phyloP scores from a whole-genome alignment of 2,888 invertebrate genomes.

The Drosophila falleni region DNA sequence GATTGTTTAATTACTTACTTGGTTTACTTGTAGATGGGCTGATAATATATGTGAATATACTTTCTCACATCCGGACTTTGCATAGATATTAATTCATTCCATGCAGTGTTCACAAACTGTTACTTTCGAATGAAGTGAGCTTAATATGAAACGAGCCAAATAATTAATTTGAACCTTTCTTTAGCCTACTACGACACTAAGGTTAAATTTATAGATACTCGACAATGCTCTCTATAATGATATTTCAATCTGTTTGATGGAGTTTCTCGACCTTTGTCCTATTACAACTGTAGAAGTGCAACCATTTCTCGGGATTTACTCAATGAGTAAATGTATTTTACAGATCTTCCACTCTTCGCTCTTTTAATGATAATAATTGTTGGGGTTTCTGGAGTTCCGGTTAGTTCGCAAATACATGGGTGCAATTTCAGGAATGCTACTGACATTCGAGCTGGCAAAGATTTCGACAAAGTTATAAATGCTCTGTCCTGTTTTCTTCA shows the following conservation, averaged over 20 bases:
- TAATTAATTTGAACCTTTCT: neutral
- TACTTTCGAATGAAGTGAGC: slow-evolving; percentile 16
- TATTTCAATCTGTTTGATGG: neutral
- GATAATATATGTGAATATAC: slow-evolving; percentile 34
- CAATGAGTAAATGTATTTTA: neutral
- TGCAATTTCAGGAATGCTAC: neutral
- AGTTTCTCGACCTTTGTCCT: neutral
- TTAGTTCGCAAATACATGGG: slow-evolving; percentile 7
- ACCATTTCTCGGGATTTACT: neutral
- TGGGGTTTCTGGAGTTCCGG: neutral
- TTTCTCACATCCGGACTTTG: neutral
- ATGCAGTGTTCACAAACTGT: slow-evolving; percentile 14
- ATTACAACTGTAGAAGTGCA: neutral
- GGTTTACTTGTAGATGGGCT: slow-evolving; percentile 3
- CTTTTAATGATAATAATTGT: neutral
- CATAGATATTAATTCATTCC: neutral
- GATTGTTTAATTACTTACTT: slow-evolving; percentile 2
- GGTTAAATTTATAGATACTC: neutral
- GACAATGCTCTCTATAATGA: neutral
- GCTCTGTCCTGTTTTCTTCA: neutral
- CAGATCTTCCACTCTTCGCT: neutral
- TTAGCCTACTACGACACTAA: slow-evolving; percentile 16
- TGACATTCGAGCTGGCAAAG: slow-evolving; percentile 14
- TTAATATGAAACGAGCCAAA: neutral
- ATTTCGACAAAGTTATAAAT: neutral